These are phyloP conservation scores for Heliconius nattereri DNA, from an alignment of 1,140 invertebrate species.

Conservation along the genomic window DNA sequence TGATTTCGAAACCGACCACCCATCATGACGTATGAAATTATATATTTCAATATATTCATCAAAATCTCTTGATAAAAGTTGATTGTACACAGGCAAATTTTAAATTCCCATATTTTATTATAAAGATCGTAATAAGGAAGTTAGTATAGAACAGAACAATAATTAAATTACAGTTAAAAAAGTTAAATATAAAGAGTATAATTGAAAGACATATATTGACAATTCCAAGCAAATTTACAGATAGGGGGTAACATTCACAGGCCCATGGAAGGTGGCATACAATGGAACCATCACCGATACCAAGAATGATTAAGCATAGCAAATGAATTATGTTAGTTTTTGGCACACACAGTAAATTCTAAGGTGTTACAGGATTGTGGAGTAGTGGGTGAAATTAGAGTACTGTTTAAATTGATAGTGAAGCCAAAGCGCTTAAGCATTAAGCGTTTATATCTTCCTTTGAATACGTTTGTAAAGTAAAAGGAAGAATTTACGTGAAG, in stretches of 20 bases:
- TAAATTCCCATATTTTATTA: background rate
- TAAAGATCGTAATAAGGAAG: background rate
- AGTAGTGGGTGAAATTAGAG: slow-evolving; percentile 41
- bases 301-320: slow-evolving; percentile 82
- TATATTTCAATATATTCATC: background rate
- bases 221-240: slow-evolving; percentile 29
- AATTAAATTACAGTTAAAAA: background rate
- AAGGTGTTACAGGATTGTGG: slow-evolving; percentile 41
- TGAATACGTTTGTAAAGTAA: background rate
- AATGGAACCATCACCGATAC: slow-evolving; percentile 78
- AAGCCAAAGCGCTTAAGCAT: slow-evolving; percentile 44
- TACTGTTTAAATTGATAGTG: slow-evolving; percentile 34
- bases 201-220: slow-evolving; percentile 16
- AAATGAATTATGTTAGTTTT: slow-evolving; percentile 65
- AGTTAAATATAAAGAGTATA: background rate
- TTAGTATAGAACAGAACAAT: background rate
- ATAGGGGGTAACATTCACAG: slow-evolving; percentile 55
- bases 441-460: slow-evolving; percentile 36
- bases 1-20: slow-evolving; percentile 58
- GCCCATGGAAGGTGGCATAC: slow-evolving; percentile 62
- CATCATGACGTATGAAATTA: slow-evolving; percentile 21
- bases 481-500: slow-evolving; percentile 26
- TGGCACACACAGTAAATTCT: slow-evolving; percentile 48
- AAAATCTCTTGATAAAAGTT: slow-evolving; percentile 16
- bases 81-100: slow-evolving; percentile 9